phyloP scores from a whole-genome alignment of 30 jellyfish, hydroid and myxozoan species.

The Turritopsis rubra region DNA sequence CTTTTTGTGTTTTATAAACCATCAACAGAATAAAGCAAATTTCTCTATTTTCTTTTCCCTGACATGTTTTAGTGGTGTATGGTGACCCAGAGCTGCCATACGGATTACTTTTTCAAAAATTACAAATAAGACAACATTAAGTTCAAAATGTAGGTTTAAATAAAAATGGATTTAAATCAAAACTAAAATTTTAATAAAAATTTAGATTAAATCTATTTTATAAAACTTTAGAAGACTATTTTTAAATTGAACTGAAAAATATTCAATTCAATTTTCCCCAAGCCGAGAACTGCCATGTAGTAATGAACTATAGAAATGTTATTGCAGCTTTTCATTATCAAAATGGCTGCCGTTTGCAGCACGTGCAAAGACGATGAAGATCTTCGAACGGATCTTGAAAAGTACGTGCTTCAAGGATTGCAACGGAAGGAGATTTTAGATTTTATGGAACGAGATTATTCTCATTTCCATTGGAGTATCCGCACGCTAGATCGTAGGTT shows the following conservation, averaged over 20 bases:
- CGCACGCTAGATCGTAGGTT: constrained; percentile 49
- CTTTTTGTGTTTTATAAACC: too few species aligned
- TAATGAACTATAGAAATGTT: neutral
- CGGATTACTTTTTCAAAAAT: too few species aligned
- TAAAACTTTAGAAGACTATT: neutral
- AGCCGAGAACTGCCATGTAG: neutral
- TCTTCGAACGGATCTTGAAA: neutral
- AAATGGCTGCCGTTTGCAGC: neutral
- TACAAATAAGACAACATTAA: too few species aligned
- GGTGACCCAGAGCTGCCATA: too few species aligned
- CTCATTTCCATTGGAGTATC: constrained; percentile 54
- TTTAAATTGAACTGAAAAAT: neutral
- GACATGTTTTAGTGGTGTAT: too few species aligned
- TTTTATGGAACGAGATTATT: too few species aligned
- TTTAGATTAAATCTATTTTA: neutral
- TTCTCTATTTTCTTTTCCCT: too few species aligned
- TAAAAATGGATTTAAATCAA: too few species aligned
- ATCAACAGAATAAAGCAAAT: too few species aligned
- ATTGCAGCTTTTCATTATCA: neutral
- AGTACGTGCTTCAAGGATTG: constrained; percentile 2
- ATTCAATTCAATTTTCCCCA: neutral
- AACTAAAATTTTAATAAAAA: too few species aligned
- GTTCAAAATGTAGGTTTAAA: too few species aligned
- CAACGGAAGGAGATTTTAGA: constrained; percentile 40
- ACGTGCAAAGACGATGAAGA: neutral